Percentiles rank a stretch among this genome's conserved stretches.
Conservation (phyloP, 2,797 vertebrate genomes). For the Taenioides sp. region DNA sequence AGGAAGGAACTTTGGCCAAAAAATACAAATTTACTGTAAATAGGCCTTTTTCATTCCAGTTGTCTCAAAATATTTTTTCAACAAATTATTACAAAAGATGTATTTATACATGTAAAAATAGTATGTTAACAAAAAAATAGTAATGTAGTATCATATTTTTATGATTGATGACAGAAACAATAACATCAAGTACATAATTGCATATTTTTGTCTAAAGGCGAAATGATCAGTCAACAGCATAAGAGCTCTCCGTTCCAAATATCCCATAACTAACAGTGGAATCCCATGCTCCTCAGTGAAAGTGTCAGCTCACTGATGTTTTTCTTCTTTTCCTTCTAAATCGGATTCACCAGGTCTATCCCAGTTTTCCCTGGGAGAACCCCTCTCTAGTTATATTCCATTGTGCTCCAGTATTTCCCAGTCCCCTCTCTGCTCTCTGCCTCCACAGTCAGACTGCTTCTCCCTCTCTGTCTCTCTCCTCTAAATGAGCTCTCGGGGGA, state of each 20-base stretch:
- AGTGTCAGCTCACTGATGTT: not conserved
- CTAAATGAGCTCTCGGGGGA: constrained; percentile 68
- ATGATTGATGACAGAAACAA: not conserved
- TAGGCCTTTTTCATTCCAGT: no score
- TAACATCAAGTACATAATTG: no score
- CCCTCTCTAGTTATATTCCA: constrained; percentile 14
- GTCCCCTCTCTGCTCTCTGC: constrained; percentile 8
- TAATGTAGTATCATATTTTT: not conserved
- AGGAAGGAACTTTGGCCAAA: not conserved
- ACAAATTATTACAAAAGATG: no score
- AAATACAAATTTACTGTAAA: not conserved
- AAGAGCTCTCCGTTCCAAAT: not conserved
- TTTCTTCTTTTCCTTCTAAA: constrained; percentile 16
- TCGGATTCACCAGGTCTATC: constrained; percentile 45
- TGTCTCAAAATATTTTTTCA: no score
- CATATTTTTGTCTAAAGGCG: not conserved
- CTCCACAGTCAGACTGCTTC: constrained; percentile 1
- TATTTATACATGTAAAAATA: no score
- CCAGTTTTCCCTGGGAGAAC: constrained; percentile 30
- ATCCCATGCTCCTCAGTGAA: not conserved
- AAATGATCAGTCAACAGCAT: not conserved
- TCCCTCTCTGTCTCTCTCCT: constrained; percentile 14
- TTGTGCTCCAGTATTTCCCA: constrained; percentile 22
- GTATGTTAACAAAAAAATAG: no score
- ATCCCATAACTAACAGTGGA: not conserved